phyloP scores from a whole-genome alignment of 2,888 invertebrate species.

The Camptogramma bilineatum region DNA sequence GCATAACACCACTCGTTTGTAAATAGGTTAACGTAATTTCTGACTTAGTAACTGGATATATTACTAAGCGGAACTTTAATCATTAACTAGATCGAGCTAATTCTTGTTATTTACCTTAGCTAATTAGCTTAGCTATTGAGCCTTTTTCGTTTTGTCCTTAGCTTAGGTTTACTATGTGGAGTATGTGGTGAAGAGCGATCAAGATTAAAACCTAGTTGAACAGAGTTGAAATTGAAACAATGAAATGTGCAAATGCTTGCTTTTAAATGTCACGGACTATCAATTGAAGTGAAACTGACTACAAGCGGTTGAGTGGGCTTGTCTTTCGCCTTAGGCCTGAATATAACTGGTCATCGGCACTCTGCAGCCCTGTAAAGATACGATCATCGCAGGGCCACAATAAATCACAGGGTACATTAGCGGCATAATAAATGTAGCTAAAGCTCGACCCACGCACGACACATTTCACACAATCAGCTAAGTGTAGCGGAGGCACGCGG shows the following conservation, averaged over 20 bases:
- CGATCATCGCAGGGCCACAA: conserved; percentile 22
- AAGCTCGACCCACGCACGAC: conserved; percentile 38
- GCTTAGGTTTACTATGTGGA: not conserved
- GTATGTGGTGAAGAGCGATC: not conserved
- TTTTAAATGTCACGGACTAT: conserved; percentile 28
- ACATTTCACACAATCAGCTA: conserved; percentile 42
- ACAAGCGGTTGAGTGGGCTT: not conserved
- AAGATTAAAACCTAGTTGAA: not conserved
- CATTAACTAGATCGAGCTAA: not conserved
- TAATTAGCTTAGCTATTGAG: not conserved
- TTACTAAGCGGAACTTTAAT: conserved; percentile 1
- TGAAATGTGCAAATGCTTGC: conserved; percentile 5
- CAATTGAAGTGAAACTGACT: not conserved
- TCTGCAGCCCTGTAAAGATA: conserved; percentile 34
- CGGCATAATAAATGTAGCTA: conserved; percentile 37
- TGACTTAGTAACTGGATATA: not conserved
- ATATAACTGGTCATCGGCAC: conserved; percentile 27
- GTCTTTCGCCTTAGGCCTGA: conserved; percentile 17
- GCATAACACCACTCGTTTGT: too few relatives aligned
- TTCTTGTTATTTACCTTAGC: not conserved
- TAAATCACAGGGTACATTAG: conserved; percentile 44
- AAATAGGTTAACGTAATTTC: conserved; percentile 9
- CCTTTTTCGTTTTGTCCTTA: too few relatives aligned
- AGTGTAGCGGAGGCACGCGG: conserved; percentile 36
- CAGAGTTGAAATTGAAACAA: not conserved